Evolutionary conservation across 2,797 vertebrate genomes (phyloP).

Genomic region (Potorous gilbertii): DNA sequence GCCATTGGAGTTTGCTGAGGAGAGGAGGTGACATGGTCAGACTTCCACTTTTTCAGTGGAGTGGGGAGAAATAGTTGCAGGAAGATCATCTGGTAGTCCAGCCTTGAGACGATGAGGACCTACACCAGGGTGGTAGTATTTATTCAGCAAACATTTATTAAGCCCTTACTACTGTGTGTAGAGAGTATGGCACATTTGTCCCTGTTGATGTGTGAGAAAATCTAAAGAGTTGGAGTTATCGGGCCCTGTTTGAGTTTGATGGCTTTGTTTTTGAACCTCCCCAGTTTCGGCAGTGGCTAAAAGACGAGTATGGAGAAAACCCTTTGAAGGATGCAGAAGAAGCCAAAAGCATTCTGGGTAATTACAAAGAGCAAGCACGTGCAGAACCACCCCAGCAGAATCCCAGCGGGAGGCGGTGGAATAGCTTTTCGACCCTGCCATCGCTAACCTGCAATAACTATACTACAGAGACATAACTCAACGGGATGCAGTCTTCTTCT

Average conservation of each 20-base stretch:
- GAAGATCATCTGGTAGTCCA: background rate
- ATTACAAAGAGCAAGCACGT: conserved; percentile 84
- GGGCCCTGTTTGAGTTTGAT: background rate
- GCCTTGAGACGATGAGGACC: background rate
- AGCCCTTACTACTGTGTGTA: background rate
- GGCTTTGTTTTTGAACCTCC: conserved; percentile 57
- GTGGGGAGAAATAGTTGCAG: background rate
- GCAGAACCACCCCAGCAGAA: conserved; percentile 73
- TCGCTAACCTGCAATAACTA: conserved; percentile 82
- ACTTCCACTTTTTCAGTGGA: background rate
- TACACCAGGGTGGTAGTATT: no score
- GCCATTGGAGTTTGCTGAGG: background rate
- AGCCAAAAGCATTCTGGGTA: conserved; percentile 89
- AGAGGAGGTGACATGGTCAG: background rate
- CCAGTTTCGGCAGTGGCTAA: conserved; percentile 94
- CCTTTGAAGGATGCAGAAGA: conserved; percentile 92
- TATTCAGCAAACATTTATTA: background rate
- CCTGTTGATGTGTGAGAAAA: background rate
- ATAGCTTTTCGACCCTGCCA: conserved; percentile 81
- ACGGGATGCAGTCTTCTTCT: conserved; percentile 25
- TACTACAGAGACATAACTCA: conserved; percentile 83
- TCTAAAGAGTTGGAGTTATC: background rate
- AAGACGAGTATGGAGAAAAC: conserved; percentile 90
- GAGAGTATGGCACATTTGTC: background rate
- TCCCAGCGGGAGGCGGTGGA: conserved; percentile 83